Percentiles rank a stretch among this genome's conserved stretches.
phyloP scores from a whole-genome alignment of 2,797 vertebrate genomes.

The Neostethus bicornis region DNA sequence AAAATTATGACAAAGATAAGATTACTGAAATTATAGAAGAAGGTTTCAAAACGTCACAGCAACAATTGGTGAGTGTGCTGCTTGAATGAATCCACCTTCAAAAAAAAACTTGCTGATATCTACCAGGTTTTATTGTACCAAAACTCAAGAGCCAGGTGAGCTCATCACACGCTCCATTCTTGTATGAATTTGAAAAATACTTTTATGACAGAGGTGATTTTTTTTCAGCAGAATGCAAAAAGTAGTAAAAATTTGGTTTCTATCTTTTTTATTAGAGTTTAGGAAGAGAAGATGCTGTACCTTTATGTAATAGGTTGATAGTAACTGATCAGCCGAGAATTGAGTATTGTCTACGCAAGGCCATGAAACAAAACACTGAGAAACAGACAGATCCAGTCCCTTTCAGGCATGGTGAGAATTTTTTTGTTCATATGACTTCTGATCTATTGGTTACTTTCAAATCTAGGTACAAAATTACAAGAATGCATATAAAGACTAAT shows the following conservation, averaged over 20 bases:
- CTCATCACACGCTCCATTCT: background rate
- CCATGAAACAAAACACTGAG: conserved; percentile 48
- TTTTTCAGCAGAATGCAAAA: conserved; percentile 11
- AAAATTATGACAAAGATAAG: conserved; percentile 76
- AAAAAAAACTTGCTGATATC: background rate
- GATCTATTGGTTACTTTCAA: too few species aligned
- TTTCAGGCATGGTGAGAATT: conserved; percentile 76
- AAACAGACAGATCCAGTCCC: conserved; percentile 52
- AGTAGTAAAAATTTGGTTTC: background rate
- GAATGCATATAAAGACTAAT: too few species aligned
- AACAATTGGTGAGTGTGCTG: conserved; percentile 63
- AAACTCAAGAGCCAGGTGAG: conserved; percentile 3
- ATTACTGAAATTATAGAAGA: conserved; percentile 81
- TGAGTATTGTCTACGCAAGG: conserved; percentile 62
- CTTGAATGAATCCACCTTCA: background rate
- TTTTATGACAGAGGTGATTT: background rate
- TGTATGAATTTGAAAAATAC: conserved; percentile 7
- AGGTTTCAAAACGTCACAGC: conserved; percentile 79
- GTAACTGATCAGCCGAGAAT: conserved; percentile 79
- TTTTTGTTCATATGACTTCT: conserved; percentile 1
- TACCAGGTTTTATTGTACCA: background rate
- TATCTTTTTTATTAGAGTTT: conserved; percentile 60
- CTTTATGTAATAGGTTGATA: conserved; percentile 82
- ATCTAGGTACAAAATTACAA: too few species aligned
- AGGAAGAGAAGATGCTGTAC: conserved; percentile 69